Base-by-base conservation (phyloP, 2,113 vertebrate genomes). In the Sinocyclocheilus anshuiensis region DNA sequence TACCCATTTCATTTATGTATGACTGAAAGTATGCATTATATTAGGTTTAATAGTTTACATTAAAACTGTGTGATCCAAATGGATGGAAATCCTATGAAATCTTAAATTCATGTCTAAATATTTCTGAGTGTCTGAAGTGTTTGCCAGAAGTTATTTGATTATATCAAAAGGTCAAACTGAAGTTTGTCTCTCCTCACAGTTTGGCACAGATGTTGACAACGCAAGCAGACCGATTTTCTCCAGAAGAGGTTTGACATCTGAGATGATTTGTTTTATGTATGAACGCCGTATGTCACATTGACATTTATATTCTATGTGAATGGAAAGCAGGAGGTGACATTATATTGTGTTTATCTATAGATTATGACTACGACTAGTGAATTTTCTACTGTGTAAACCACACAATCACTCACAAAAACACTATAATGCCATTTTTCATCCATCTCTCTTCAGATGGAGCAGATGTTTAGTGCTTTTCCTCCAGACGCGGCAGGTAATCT, bases 401-500 rank as follows among this genome's bases (percentile, higher is more conserved):
- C 20, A n/a, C 22, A 29, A 24, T 39, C 29, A 29, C 29, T 29
- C 29, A 29, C 29, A 29, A 29, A 29, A 29, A 29, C 29, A 29
- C 42, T 20, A 45, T 24, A 15, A 24, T 24, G 42, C 4, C 6
- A 24, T 13, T 6, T 22, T 39, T 42, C 18, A 12, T 12, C 36
- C 36, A 0, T 33, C 33, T 48, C 8, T 65, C 74, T 75, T 45
- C 91, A 98, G 97, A 87, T 97, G 2, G 96, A 97, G 5, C 96
- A 98, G 96, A 98, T 98, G 97, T 98, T 97, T 0, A 79, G 92
- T 0, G 97, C 97, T 48, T 98, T 98, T 89, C 97, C 97, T 10
- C 97, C 97, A 1, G 97, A 98, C 10, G 90, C 97, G 50, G 95
- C 96, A 0, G 97, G 97, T 88, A 96, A 97, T 91, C 91, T 98